phyloP scores from a whole-genome alignment of 2,113 vertebrate genomes.

The Synchiropus splendidus region DNA sequence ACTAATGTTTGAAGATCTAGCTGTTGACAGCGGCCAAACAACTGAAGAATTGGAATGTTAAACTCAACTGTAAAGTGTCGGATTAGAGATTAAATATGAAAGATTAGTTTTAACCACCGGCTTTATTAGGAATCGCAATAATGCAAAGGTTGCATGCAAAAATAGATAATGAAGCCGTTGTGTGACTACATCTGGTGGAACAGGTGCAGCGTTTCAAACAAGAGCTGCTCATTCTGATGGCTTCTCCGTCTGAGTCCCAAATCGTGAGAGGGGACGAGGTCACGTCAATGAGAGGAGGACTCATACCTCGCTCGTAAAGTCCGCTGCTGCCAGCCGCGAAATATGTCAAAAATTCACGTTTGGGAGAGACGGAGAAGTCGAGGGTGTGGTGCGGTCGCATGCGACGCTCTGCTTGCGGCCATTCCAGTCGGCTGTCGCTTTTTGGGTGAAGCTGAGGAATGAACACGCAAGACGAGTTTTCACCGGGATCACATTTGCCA shows the following conservation, averaged over 20 bases:
- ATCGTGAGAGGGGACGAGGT: constrained; percentile 57
- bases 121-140: constrained; percentile 12
- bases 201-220: constrained; percentile 54
- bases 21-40: no score
- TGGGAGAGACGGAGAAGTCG: constrained; percentile 48
- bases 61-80: background rate
- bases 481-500: constrained; percentile 24
- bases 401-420: constrained; percentile 15
- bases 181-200: constrained; percentile 35
- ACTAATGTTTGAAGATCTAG: no score
- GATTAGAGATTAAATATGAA: no score
- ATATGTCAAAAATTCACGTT: constrained; percentile 54
- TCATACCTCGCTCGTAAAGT: constrained; percentile 49
- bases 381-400: constrained; percentile 17
- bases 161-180: constrained; percentile 38
- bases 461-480: constrained; percentile 15
- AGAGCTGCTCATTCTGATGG: constrained; percentile 26
- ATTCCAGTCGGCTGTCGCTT: constrained; percentile 39
- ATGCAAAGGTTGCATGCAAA: constrained; percentile 26
- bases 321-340: constrained; percentile 21
- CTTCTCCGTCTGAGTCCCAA: constrained; percentile 33
- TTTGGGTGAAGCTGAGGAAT: constrained; percentile 9
- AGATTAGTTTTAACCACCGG: background rate
- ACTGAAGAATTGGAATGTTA: background rate
- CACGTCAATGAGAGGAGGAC: constrained; percentile 29